Percentiles rank a stretch among this genome's conserved stretches.
These are phyloP conservation scores for Watsonalla binaria DNA, from an alignment of 2,888 invertebrate genomes.

Conservation along the genomic window DNA sequence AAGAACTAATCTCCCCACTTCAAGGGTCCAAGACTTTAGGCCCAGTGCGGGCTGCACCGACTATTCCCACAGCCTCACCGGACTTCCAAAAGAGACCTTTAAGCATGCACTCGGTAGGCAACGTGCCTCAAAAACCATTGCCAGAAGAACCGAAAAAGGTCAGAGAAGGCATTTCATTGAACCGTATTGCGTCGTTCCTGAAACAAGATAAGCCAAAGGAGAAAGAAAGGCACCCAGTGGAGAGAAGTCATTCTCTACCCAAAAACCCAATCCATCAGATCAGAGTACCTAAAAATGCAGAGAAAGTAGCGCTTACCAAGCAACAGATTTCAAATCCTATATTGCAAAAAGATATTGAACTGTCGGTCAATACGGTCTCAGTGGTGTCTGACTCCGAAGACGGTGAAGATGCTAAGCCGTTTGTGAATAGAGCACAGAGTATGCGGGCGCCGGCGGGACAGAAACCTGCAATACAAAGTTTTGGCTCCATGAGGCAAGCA, in stretches of 20 bases:
- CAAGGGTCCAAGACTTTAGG: conserved; percentile 80
- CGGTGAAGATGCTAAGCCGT: conserved; percentile 74
- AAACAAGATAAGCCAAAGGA: conserved; percentile 80
- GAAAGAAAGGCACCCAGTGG: conserved; percentile 68
- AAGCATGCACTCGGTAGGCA: conserved; percentile 63
- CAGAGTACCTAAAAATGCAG: conserved; percentile 82
- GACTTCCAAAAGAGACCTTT: conserved; percentile 72
- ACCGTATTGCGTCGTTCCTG: conserved; percentile 86
- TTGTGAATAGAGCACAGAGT: conserved; percentile 88
- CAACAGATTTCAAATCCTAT: conserved; percentile 92
- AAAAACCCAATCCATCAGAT: conserved; percentile 77
- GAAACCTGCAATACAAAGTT: conserved; percentile 84
- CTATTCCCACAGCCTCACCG: conserved; percentile 52
- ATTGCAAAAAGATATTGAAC: conserved; percentile 82
- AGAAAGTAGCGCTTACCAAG: conserved; percentile 84
- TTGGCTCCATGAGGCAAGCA: conserved; percentile 90
- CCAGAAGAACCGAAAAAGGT: conserved; percentile 76
- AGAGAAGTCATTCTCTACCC: conserved; percentile 79
- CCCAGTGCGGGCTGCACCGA: conserved; percentile 80
- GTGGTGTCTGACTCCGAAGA: conserved; percentile 76
- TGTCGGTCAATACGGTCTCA: conserved; percentile 79
- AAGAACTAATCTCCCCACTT: conserved; percentile 83
- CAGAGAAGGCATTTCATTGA: conserved; percentile 81
- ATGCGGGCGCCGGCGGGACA: conserved; percentile 82
- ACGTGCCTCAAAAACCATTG: conserved; percentile 60